Conservation (phyloP, 2,888 invertebrate species). For the Prenolepis imparis region DNA sequence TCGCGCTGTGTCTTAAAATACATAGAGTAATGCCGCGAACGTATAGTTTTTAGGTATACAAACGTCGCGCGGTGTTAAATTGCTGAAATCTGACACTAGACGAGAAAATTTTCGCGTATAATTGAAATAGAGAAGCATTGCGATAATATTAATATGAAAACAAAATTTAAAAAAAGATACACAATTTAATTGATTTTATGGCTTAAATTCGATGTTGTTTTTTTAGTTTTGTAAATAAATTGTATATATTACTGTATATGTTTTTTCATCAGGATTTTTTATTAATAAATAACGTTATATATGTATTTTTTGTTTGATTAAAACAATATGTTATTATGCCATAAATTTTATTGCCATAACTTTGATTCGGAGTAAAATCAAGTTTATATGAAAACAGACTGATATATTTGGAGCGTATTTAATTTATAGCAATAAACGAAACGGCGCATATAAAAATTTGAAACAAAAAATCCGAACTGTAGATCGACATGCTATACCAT, state of each 20-base stretch:
- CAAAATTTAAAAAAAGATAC: neutral
- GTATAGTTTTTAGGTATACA: neutral
- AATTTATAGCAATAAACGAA: slow-evolving; percentile 8
- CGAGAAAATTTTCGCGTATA: neutral
- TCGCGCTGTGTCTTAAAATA: slow-evolving; percentile 35
- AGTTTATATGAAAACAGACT: neutral
- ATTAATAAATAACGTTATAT: neutral
- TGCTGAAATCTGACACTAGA: slow-evolving; percentile 41
- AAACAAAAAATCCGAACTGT: neutral
- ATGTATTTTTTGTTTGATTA: neutral
- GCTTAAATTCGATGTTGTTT: neutral
- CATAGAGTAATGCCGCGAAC: slow-evolving; percentile 1
- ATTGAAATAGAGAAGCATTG: neutral
- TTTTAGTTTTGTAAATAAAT: neutral
- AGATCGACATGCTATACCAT: neutral
- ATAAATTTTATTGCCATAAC: neutral
- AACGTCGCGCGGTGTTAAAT: slow-evolving; percentile 3
- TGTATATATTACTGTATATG: neutral
- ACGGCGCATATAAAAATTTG: neutral
- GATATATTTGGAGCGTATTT: neutral
- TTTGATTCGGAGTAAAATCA: neutral
- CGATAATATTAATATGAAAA: neutral
- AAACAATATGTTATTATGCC: neutral
- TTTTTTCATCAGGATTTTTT: neutral
- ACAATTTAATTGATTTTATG: slow-evolving; percentile 1